phyloP scores from a whole-genome alignment of 2,888 invertebrate genomes.

The Cordilura impudica region DNA sequence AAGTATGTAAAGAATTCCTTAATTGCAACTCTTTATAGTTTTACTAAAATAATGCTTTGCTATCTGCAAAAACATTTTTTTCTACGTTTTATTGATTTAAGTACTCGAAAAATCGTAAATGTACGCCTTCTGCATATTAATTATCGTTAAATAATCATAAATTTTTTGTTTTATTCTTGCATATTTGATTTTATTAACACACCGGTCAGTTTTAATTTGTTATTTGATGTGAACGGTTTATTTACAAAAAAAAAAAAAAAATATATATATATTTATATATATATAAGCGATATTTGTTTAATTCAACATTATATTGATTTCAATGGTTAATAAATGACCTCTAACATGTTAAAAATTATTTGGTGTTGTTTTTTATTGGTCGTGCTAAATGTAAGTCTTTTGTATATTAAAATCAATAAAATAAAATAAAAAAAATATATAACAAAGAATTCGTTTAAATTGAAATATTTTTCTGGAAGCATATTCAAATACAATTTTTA shows the following conservation, averaged over 20 bases:
- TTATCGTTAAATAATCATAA: neutral
- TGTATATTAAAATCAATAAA: neutral
- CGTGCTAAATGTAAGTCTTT: constrained; percentile 47
- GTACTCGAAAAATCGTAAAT: constrained; percentile 18
- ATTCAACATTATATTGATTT: constrained; percentile 19
- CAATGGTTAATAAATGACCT: constrained; percentile 53
- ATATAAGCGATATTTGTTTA: no score
- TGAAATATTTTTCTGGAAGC: no score
- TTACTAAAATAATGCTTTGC: neutral
- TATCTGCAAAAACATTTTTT: constrained; percentile 9
- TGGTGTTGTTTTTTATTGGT: constrained; percentile 32
- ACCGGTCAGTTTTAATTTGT: constrained; percentile 48
- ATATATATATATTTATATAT: no score
- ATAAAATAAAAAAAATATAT: neutral
- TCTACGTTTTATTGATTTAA: constrained; percentile 32
- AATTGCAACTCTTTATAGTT: constrained; percentile 7
- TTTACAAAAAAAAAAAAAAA: constrained; percentile 15
- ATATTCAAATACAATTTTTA: no score
- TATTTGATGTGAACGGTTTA: constrained; percentile 51
- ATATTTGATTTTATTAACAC: constrained; percentile 1
- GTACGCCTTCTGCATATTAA: constrained; percentile 54
- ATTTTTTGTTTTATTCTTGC: constrained; percentile 34
- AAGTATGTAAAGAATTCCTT: constrained; percentile 25
- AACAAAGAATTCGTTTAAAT: neutral
- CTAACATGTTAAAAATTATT: constrained; percentile 54